A percentile compares a stretch with the other conserved stretches of the same genome.
These are phyloP conservation scores for Hemicentrotus pulcherrimus DNA, from an alignment of 35 echinoderm and acorn worm genomes.

Conservation along the genomic window DNA sequence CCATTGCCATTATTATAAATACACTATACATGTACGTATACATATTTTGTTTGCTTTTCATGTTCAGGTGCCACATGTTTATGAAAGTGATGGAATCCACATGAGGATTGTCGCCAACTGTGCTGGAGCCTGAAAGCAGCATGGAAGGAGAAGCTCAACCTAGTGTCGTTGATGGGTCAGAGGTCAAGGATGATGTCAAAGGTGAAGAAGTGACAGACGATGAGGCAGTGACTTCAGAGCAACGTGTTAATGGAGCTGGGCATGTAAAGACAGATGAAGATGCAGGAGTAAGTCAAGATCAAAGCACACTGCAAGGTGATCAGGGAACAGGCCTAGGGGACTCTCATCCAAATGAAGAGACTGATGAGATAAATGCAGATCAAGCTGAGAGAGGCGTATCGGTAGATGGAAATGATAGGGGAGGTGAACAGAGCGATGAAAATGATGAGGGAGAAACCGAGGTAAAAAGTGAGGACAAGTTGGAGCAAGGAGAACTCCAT, in stretches of 20 bases:
- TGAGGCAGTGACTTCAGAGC: not conserved
- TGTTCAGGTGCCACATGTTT: not conserved
- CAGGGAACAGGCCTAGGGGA: not conserved
- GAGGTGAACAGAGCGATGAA: not conserved
- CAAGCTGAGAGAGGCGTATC: not conserved
- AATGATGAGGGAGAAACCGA: not conserved
- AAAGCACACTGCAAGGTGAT: not conserved
- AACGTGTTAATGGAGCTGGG: not conserved
- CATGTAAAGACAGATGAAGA: not conserved
- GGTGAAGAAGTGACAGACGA: not conserved
- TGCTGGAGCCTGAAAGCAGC: not conserved
- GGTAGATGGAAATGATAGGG: not conserved
- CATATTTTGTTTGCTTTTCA: not conserved
- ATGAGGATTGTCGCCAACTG: not conserved
- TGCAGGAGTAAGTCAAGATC: not conserved
- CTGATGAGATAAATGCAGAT: not conserved
- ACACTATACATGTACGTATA: not conserved
- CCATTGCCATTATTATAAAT: too few species aligned
- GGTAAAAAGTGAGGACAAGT: not conserved
- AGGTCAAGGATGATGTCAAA: conserved; percentile 21
- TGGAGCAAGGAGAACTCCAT: not conserved
- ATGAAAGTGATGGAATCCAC: not conserved
- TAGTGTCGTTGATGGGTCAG: not conserved
- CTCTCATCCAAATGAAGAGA: not conserved
- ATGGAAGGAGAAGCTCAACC: not conserved